Evolutionary conservation across 1,140 invertebrate genomes (phyloP), one percentile per base, ranked within the genome.

Genomic region (Zaprionus nigranus): DNA sequence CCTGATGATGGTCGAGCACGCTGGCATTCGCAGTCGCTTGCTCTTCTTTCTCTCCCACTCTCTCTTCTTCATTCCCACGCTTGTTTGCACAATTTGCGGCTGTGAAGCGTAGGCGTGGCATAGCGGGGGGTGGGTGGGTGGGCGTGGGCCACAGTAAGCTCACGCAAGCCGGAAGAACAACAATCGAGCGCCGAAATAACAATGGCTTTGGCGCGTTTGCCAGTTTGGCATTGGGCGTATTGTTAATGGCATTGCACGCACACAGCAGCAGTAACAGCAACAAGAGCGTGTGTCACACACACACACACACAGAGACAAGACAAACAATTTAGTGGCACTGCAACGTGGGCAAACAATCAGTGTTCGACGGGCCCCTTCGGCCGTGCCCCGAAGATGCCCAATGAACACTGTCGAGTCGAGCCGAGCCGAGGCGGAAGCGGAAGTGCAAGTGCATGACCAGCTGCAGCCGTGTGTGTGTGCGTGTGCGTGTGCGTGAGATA

Each of bases 151-250:
- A 69, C 81, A 75, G 68, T 87, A 87, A 87, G 84, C 84, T 88
- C 84, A 87, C 85, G 85, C 85, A 88, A 88, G 78, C 84, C 84
- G 84, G 84, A 88, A 88, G 84, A 88, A 88, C 85, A 85, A 88
- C 85, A 88, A 90, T 88, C 81, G 85, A 90, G 81, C 85, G 65
- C 81, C 85, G 82, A 90, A 88, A 88, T 90, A 88, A 88, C 84
- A 88, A 88, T 88, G 84, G 84, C 87, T 88, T 90, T 88, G 81
- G 75, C 85, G 84, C 84, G 84, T 84, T 87, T 87, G 68, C 73
- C 84, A 72, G 83, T 88, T 87, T 88, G 85, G 85, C 85, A 88
- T 87, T 84, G 84, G 84, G 81, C 84, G 84, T 87, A 87, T 88
- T 90, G 84, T 88, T 90, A 88, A 88, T 88, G 85, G 84, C 78